A percentile compares a stretch with the other conserved stretches of the same genome.
Conservation (phyloP, 2,797 vertebrate genomes). For the Peromyscus attwateri region DNA sequence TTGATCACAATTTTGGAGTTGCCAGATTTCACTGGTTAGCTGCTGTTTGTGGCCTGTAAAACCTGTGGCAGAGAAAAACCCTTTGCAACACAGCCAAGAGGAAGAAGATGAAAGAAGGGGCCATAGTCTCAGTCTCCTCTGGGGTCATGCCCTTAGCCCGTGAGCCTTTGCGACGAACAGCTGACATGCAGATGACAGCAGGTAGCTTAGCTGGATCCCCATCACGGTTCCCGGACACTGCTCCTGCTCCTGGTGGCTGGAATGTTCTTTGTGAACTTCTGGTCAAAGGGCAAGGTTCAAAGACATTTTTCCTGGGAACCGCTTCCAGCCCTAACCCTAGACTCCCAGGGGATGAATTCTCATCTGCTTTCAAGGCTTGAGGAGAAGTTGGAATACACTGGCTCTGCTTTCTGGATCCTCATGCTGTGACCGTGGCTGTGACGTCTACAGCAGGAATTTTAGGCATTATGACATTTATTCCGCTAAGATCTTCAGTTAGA, state of each 20-base stretch:
- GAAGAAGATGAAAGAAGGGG: not conserved
- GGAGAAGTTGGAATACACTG: constrained; percentile 66
- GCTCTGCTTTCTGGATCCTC: constrained; percentile 55
- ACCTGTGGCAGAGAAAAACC: not conserved
- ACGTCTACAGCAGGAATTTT: constrained; percentile 72
- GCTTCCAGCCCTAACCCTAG: constrained; percentile 41
- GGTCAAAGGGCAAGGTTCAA: constrained; percentile 63
- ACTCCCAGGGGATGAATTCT: constrained; percentile 63
- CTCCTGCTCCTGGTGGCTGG: not conserved
- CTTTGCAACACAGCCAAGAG: not conserved
- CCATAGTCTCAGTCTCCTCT: not conserved
- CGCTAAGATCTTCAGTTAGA: constrained; percentile 77
- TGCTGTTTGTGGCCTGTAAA: not conserved
- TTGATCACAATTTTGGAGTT: not conserved
- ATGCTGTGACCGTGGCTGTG: constrained; percentile 55
- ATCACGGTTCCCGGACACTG: not conserved
- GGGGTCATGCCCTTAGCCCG: not conserved
- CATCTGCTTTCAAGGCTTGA: constrained; percentile 72
- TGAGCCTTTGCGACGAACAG: not conserved
- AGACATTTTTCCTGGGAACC: constrained; percentile 60
- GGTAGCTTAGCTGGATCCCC: not conserved
- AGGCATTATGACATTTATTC: constrained; percentile 69
- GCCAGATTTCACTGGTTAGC: not conserved
- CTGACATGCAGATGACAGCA: not conserved
- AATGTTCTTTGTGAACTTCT: constrained; percentile 5